Evolutionary conservation across 1,140 invertebrate genomes (phyloP).

Genomic region (Ruditapes philippinarum): DNA sequence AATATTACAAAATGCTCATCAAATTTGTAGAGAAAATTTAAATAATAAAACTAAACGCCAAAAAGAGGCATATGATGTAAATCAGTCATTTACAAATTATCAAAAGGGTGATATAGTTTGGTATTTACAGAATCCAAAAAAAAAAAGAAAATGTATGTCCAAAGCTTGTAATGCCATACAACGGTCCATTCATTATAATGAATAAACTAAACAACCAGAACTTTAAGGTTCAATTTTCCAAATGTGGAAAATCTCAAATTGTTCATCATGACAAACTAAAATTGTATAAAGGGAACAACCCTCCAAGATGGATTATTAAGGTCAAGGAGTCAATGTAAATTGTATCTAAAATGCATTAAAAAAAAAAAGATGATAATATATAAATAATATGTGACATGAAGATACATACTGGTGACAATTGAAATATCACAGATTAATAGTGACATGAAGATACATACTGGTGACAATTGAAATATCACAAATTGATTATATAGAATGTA

Average conservation of each 20-base stretch:
- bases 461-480: too few relatives aligned
- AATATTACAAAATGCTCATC: conserved; percentile 44
- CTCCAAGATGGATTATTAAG: neutral
- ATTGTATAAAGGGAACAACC: neutral
- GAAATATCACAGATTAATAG: neutral
- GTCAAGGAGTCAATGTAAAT: neutral
- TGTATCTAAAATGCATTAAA: neutral
- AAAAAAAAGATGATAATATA: neutral
- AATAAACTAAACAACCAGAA: conserved; percentile 30
- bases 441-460: neutral
- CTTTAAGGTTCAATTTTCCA: conserved; percentile 10
- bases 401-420: neutral
- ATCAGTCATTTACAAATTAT: conserved; percentile 33
- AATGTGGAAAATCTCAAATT: neutral
- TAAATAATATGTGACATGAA: neutral
- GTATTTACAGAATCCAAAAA: neutral
- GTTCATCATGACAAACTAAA: conserved; percentile 48
- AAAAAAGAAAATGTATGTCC: neutral
- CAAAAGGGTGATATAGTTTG: conserved; percentile 36
- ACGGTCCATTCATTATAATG: conserved; percentile 2
- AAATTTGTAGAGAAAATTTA: conserved; percentile 40
- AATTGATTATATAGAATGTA: neutral
- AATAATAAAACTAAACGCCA: conserved; percentile 14
- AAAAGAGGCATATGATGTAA: conserved; percentile 50
- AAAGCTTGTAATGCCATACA: conserved; percentile 3